Percentiles rank a stretch among this genome's conserved stretches.
phyloP scores from a whole-genome alignment of 2,888 invertebrate genomes.

The Pristionchus mayeri region DNA sequence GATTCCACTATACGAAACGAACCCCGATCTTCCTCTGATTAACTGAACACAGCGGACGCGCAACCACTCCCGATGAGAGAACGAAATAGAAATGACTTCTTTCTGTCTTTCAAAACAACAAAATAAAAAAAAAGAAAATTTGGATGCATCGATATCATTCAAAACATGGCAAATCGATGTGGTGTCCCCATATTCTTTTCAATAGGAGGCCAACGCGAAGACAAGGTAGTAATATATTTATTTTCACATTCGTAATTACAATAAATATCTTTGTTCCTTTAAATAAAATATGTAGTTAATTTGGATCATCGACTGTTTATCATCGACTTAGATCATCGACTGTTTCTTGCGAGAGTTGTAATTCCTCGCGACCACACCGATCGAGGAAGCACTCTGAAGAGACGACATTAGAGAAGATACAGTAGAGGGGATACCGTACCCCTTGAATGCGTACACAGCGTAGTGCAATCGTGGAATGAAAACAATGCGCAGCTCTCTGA shows the following conservation, averaged over 20 bases:
- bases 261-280: too few species aligned
- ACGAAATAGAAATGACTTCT: background rate
- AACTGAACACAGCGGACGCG: background rate
- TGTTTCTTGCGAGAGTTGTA: background rate
- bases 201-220: too few species aligned
- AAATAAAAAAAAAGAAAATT: too few species aligned
- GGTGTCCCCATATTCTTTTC: too few species aligned
- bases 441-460: background rate
- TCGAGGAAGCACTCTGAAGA: constrained; percentile 18
- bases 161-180: too few species aligned
- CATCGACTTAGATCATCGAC: too few species aligned
- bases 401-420: background rate
- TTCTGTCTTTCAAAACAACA: background rate
- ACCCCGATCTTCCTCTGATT: background rate
- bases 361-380: background rate
- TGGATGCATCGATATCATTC: too few species aligned
- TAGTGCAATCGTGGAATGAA: background rate
- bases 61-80: background rate
- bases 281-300: background rate
- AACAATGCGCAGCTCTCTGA: background rate
- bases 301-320: background rate
- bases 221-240: too few species aligned
- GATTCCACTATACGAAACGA: background rate
- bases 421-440: background rate
- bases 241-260: too few species aligned